Percentiles rank a stretch among this genome's conserved stretches.
Evolutionary conservation across 2,797 vertebrate species (phyloP).

Genomic region (Phrynocephalus vlangalii): DNA sequence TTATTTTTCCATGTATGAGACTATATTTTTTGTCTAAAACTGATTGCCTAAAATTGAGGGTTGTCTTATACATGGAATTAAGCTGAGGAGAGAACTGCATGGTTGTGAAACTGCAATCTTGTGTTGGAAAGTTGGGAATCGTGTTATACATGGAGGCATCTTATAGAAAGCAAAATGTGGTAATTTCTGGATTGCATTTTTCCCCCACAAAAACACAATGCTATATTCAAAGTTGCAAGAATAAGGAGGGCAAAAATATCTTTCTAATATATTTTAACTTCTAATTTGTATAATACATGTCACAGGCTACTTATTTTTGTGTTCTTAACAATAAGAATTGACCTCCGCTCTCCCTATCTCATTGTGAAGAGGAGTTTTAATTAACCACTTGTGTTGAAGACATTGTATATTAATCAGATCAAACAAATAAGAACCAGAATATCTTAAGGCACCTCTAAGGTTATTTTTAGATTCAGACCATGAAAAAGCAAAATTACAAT

Average conservation of each 20-base stretch:
- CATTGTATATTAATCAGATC: conserved; percentile 66
- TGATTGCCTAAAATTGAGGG: no score
- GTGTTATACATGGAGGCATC: no score
- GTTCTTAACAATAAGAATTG: background rate
- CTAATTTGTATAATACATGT: conserved; percentile 21
- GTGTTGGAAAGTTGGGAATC: no score
- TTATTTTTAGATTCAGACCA: conserved; percentile 68
- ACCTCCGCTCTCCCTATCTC: conserved; percentile 42
- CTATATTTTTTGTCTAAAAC: no score
- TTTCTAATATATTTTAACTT: conserved; percentile 16
- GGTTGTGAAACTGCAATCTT: no score
- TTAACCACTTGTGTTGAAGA: conserved; percentile 59
- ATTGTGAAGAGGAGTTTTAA: conserved; percentile 69
- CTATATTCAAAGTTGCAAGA: background rate
- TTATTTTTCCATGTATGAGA: no score
- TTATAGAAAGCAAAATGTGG: no score
- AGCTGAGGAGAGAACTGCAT: no score
- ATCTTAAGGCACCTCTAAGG: conserved; percentile 59
- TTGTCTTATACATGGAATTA: no score
- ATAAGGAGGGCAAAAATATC: conserved; percentile 10
- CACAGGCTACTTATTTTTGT: conserved; percentile 2
- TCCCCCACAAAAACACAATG: background rate
- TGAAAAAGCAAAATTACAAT: conserved; percentile 61
- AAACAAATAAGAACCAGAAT: conserved; percentile 63
- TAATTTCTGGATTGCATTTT: background rate